A percentile compares a stretch with the other conserved stretches of the same genome.
phyloP scores from a whole-genome alignment of 37 sponge, comb jelly and placozoan species.

The Cladorhizidae sp. region DNA sequence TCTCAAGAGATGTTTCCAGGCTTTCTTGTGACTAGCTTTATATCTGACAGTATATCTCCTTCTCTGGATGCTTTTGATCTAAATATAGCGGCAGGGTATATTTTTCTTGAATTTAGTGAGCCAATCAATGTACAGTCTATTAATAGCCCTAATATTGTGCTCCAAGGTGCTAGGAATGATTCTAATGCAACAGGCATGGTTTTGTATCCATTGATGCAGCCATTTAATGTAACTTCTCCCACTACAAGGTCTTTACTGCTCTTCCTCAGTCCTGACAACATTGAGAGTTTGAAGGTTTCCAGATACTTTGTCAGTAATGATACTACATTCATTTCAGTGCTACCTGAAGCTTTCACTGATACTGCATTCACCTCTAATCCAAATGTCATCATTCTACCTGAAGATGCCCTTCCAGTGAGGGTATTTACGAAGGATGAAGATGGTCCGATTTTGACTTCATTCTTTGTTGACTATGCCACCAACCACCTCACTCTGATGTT shows the following conservation, averaged over 20 bases:
- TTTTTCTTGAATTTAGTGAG: conserved; percentile 77
- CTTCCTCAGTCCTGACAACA: conserved; percentile 20
- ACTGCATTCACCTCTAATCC: conserved; percentile 66
- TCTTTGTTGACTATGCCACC: conserved; percentile 65
- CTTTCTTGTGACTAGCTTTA: conserved; percentile 51
- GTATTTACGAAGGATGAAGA: conserved; percentile 62
- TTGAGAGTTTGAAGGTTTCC: conserved; percentile 62
- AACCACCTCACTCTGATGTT: conserved; percentile 76
- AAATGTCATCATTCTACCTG: conserved; percentile 40
- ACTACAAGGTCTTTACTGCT: conserved; percentile 52
- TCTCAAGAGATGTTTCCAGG: conserved; percentile 65
- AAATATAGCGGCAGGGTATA: conserved; percentile 36
- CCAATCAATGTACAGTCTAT: conserved; percentile 71
- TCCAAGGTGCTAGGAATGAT: conserved; percentile 59
- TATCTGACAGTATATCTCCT: conserved; percentile 57
- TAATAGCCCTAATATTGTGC: conserved; percentile 30
- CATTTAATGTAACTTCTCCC: neutral
- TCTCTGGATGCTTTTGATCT: conserved; percentile 71
- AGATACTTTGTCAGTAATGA: conserved; percentile 60
- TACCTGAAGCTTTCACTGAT: conserved; percentile 50
- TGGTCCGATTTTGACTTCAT: conserved; percentile 68
- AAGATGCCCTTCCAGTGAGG: conserved; percentile 62
- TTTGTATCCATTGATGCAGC: conserved; percentile 34
- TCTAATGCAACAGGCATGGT: conserved; percentile 37
- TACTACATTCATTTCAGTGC: conserved; percentile 70